Conservation (phyloP, 2,797 vertebrate species). For the Synaphobranchus kaupii region DNA sequence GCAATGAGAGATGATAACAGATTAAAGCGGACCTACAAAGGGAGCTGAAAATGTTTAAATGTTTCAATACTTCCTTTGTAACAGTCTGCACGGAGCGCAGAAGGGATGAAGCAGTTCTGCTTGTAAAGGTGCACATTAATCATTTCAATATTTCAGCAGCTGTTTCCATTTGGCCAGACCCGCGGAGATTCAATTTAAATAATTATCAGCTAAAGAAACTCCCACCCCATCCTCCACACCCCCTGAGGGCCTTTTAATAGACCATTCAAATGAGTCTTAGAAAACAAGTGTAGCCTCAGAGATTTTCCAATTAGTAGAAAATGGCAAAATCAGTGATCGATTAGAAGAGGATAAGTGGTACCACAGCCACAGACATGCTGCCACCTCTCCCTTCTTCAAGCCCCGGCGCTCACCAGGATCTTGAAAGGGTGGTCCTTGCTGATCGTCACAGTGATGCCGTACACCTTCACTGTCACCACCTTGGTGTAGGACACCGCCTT, state of each 20-base stretch:
- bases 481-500: conserved; percentile 70
- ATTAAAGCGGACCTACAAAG: background rate
- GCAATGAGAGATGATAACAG: background rate
- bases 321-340: background rate
- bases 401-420: conserved; percentile 66
- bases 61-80: background rate
- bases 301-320: background rate
- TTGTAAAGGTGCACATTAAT: conserved; percentile 11
- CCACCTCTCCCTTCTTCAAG: background rate
- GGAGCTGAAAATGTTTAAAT: background rate
- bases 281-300: background rate
- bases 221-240: too few relatives aligned
- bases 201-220: background rate
- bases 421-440: conserved; percentile 64
- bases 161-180: conserved; percentile 10
- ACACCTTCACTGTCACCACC: conserved; percentile 64
- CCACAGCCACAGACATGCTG: background rate
- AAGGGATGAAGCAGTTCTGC: background rate
- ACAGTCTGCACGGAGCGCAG: background rate
- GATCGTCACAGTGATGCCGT: conserved; percentile 61
- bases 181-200: background rate
- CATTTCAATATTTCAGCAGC: conserved; percentile 6
- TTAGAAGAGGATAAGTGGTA: background rate
- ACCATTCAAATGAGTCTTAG: background rate
- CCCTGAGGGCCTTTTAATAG: background rate